Evolutionary conservation across 2,113 vertebrate genomes (phyloP).

Genomic region (Cathartes aura): DNA sequence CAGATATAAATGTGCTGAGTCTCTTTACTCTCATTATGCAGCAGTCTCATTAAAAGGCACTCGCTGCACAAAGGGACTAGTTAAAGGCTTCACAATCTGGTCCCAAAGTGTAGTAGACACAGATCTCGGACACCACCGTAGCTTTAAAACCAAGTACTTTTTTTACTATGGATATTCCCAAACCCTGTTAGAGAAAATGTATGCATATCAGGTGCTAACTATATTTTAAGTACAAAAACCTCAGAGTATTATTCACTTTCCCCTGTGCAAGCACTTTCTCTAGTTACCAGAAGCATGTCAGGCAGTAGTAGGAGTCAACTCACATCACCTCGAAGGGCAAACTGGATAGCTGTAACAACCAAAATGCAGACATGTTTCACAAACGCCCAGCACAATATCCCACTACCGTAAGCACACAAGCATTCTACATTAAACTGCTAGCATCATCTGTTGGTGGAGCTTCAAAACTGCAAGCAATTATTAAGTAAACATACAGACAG

Average conservation of each 20-base stretch:
- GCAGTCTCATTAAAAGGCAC: not conserved
- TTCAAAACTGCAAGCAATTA: constrained; percentile 10
- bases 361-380: rapidly evolving
- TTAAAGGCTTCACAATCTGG: not conserved
- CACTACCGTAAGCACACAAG: rapidly evolving
- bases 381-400: rapidly evolving
- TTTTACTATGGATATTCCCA: not conserved
- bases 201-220: rapidly evolving
- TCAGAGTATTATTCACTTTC: not conserved
- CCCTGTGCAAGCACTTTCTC: not conserved
- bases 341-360: not conserved
- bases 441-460: constrained; percentile 18
- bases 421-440: not conserved
- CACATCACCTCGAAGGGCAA: not conserved
- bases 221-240: not conserved
- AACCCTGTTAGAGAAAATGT: rapidly evolving
- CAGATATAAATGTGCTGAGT: rapidly evolving
- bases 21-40: not conserved
- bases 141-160: not conserved
- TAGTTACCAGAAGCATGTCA: not conserved
- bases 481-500: not conserved
- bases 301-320: not conserved
- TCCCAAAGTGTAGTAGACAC: not conserved
- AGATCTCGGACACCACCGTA: rapidly evolving
- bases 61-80: not conserved